Evolutionary conservation across 2,888 invertebrate species (phyloP).

Genomic region (Pasiphila rectangulata): DNA sequence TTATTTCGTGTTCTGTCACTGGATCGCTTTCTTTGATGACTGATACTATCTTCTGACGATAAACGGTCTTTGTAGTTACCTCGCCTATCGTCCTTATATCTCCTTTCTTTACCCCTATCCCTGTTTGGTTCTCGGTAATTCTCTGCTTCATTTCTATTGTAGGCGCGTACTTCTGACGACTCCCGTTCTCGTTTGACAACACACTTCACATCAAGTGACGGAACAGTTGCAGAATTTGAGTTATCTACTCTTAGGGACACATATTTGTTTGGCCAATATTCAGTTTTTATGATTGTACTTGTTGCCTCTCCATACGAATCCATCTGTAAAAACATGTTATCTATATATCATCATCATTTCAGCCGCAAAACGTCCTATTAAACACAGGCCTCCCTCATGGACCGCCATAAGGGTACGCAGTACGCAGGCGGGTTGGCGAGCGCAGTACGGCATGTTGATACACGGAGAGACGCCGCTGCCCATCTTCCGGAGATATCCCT

Average conservation of each 20-base stretch:
- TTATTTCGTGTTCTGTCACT: background rate
- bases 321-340: constrained; percentile 49
- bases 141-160: constrained; percentile 1
- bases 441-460: too few species aligned
- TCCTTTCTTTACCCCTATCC: constrained; percentile 10
- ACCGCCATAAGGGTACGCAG: too few species aligned
- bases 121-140: background rate
- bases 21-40: background rate
- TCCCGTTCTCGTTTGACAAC: constrained; percentile 23
- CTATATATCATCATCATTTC: too few species aligned
- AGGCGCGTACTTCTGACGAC: constrained; percentile 11
- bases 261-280: constrained; percentile 23
- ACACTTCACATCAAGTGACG: background rate
- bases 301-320: constrained; percentile 43
- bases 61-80: constrained; percentile 1
- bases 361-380: too few species aligned
- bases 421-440: too few species aligned
- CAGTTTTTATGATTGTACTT: constrained; percentile 29
- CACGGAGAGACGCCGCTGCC: too few species aligned
- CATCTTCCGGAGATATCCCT: too few species aligned
- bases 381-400: too few species aligned
- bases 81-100: constrained; percentile 3
- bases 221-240: background rate
- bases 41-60: background rate
- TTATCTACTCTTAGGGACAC: constrained; percentile 16